A percentile compares a stretch with the other conserved stretches of the same genome.
Evolutionary conservation across 2,888 invertebrate genomes (phyloP).

Genomic region (Sarcophaga variegata): DNA sequence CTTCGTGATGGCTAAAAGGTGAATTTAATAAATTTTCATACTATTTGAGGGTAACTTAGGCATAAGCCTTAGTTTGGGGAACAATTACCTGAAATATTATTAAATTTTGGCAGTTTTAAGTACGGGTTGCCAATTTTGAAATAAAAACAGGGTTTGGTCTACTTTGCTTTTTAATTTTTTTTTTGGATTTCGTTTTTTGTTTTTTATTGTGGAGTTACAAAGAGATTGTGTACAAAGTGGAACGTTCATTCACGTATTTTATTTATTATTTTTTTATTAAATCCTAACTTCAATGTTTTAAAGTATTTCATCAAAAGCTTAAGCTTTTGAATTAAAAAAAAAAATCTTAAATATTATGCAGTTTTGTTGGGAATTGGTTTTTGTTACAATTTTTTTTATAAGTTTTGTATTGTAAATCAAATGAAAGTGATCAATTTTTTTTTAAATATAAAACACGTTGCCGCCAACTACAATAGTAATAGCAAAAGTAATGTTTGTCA

Average conservation of each 20-base stretch:
- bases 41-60: constrained; percentile 4
- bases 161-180: neutral
- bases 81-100: neutral
- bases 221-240: neutral
- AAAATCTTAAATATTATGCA: constrained; percentile 1
- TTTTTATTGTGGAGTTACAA: neutral
- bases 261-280: neutral
- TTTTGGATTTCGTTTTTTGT: neutral
- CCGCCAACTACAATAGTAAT: constrained; percentile 26
- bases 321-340: neutral
- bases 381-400: neutral
- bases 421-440: constrained; percentile 44
- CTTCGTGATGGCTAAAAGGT: constrained; percentile 55
- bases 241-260: neutral
- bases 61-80: neutral
- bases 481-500: constrained; percentile 13
- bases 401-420: constrained; percentile 8
- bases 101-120: neutral
- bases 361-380: constrained; percentile 3
- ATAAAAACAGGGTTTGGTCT: constrained; percentile 9
- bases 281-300: neutral
- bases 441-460: neutral
- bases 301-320: neutral
- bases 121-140: neutral
- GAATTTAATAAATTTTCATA: neutral